These are phyloP conservation scores for Neoarius graeffei DNA, from an alignment of 2,113 vertebrate genomes.

Conservation along the genomic window DNA sequence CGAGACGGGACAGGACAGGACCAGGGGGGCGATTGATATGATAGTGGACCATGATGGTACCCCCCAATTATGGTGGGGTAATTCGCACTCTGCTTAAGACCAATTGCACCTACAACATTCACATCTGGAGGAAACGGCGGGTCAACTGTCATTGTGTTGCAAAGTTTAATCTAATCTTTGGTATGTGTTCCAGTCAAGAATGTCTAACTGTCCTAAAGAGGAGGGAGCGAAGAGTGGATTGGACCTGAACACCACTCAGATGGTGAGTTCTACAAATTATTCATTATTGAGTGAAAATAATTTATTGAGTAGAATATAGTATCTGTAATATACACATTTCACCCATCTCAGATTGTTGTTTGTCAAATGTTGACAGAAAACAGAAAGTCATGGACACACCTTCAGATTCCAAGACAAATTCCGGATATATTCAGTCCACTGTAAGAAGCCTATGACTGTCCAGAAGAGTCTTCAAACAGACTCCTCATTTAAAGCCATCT, in stretches of 20 bases:
- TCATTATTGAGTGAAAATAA: neutral
- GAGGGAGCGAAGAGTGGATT: neutral
- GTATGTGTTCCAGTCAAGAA: neutral
- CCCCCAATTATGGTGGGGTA: too few relatives aligned
- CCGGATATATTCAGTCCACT: neutral
- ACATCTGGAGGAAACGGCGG: too few relatives aligned
- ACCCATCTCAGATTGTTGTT: neutral
- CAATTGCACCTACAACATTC: too few relatives aligned
- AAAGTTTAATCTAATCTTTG: neutral
- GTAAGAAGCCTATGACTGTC: conserved; percentile 14
- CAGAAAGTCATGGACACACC: neutral
- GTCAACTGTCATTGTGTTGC: neutral
- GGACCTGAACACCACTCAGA: neutral
- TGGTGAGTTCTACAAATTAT: neutral
- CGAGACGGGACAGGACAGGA: too few relatives aligned
- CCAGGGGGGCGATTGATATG: too few relatives aligned
- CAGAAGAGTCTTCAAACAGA: conserved; percentile 13
- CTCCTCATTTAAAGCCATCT: neutral
- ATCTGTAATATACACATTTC: neutral
- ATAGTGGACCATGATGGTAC: too few relatives aligned
- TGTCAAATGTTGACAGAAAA: conserved; percentile 14
- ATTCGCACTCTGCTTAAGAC: too few relatives aligned
- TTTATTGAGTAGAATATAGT: neutral
- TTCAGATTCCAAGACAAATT: neutral
- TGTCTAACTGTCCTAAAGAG: neutral